Percentiles rank a stretch among this genome's conserved stretches.
These are phyloP conservation scores for Trichosurus vulpecula DNA, from an alignment of 2,797 vertebrate species.

Conservation along the genomic window DNA sequence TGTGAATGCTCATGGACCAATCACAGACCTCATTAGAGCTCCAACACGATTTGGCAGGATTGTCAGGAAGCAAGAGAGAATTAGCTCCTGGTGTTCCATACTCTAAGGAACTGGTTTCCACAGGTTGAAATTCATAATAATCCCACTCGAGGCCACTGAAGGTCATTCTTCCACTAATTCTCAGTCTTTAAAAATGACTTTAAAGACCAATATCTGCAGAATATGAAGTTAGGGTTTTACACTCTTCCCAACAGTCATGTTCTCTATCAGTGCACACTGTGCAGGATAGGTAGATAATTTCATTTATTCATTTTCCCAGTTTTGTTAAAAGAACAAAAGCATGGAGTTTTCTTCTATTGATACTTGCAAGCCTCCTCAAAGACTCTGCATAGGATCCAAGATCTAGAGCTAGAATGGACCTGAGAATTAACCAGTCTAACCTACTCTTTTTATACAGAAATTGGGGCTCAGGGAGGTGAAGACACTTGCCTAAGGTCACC, in stretches of 20 bases:
- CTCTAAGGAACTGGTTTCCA: conserved; percentile 85
- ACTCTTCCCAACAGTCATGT: conserved; percentile 71
- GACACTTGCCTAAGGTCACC: not conserved
- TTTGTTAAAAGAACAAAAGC: conserved; percentile 64
- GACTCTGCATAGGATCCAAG: not conserved
- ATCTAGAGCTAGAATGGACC: not conserved
- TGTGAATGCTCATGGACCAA: conserved; percentile 88
- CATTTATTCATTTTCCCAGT: conserved; percentile 26
- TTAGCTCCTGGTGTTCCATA: conserved; percentile 83
- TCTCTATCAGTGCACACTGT: not conserved
- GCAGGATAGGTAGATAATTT: conserved; percentile 14
- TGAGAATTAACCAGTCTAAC: not conserved
- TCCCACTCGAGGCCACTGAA: conserved; percentile 92
- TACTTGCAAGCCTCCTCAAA: conserved; percentile 32
- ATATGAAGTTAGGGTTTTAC: conserved; percentile 81
- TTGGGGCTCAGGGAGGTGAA: not conserved
- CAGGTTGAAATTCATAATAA: conserved; percentile 88
- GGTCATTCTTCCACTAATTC: conserved; percentile 89
- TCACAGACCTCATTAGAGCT: conserved; percentile 85
- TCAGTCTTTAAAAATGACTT: conserved; percentile 72
- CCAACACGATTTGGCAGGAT: conserved; percentile 80
- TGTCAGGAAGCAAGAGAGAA: conserved; percentile 83
- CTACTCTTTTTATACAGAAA: not conserved
- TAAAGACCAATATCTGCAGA: conserved; percentile 82
- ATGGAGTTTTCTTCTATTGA: conserved; percentile 21